Percentiles rank a stretch among this genome's conserved stretches.
Evolutionary conservation across 2,113 vertebrate genomes (phyloP).

Genomic region (Myotis lucifugus): DNA sequence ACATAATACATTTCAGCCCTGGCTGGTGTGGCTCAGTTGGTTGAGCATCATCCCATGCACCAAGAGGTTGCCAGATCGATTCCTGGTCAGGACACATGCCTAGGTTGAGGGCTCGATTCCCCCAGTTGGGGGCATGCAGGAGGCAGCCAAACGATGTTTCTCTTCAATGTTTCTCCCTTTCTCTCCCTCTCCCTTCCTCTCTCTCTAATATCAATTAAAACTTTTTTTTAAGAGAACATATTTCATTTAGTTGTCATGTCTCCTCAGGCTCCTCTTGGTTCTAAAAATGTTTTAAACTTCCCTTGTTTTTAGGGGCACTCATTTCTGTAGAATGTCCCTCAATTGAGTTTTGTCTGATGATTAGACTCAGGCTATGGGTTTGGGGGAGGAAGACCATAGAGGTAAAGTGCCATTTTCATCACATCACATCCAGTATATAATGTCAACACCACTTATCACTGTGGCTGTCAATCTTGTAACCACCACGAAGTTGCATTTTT

Average conservation of each 20-base stretch:
- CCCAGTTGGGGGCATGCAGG: no score
- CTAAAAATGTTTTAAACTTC: not conserved
- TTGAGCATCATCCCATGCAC: no score
- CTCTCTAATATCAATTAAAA: no score
- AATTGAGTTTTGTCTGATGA: not conserved
- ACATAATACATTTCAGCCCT: not conserved
- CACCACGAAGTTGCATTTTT: not conserved
- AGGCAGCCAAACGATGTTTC: no score
- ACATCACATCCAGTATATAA: not conserved
- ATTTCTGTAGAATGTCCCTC: not conserved
- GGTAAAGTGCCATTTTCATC: not conserved
- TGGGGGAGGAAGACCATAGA: not conserved
- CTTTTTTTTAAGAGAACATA: not conserved
- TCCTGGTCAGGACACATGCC: no score
- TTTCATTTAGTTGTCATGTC: not conserved
- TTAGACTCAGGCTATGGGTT: not conserved
- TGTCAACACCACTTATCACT: not conserved
- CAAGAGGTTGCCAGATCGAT: no score
- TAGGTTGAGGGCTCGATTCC: no score
- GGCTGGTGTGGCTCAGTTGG: no score
- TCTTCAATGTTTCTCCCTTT: no score
- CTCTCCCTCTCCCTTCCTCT: no score
- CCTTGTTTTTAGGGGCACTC: not conserved
- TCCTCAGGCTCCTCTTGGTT: not conserved
- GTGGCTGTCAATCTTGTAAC: not conserved